These are phyloP conservation scores for Venustaconcha ellipsiformis DNA, from an alignment of 1,140 invertebrate genomes.

Conservation along the genomic window DNA sequence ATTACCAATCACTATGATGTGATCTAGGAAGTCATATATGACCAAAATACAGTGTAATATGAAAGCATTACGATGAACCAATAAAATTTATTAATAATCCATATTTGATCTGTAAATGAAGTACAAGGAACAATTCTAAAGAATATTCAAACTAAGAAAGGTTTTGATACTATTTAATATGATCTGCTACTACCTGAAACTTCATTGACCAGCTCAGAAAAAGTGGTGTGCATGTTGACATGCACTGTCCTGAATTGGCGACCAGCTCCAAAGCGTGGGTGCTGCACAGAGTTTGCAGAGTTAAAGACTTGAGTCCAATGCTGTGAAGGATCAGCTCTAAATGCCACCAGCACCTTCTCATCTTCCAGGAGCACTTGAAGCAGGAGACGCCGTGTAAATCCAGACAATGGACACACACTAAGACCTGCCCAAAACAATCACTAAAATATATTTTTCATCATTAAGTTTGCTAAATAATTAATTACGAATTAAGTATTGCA, in stretches of 20 bases:
- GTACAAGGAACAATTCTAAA: too few relatives aligned
- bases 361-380: slow-evolving; percentile 87
- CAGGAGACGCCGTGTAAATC: slow-evolving; percentile 87
- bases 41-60: too few relatives aligned
- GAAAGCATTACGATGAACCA: too few relatives aligned
- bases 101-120: too few relatives aligned
- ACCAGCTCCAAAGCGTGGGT: slow-evolving; percentile 70
- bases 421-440: slow-evolving; percentile 2
- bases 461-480: too few relatives aligned
- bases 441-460: too few relatives aligned
- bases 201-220: slow-evolving; percentile 73
- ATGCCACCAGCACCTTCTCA: slow-evolving; percentile 81
- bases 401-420: slow-evolving; percentile 76
- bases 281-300: slow-evolving; percentile 44
- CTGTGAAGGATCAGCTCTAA: slow-evolving; percentile 35
- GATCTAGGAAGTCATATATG: too few relatives aligned
- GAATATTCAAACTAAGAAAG: too few relatives aligned
- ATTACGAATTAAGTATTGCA: too few relatives aligned
- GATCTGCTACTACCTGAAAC: slow-evolving; percentile 70
- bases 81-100: too few relatives aligned
- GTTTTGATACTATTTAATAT: too few relatives aligned
- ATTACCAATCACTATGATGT: too few relatives aligned
- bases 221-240: slow-evolving; percentile 81
- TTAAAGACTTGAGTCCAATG: slow-evolving; percentile 26
- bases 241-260: slow-evolving; percentile 77